Evolutionary conservation across 2,888 invertebrate species (phyloP), one percentile per base, ranked within the genome.

Genomic region (Drosophila atripex): DNA sequence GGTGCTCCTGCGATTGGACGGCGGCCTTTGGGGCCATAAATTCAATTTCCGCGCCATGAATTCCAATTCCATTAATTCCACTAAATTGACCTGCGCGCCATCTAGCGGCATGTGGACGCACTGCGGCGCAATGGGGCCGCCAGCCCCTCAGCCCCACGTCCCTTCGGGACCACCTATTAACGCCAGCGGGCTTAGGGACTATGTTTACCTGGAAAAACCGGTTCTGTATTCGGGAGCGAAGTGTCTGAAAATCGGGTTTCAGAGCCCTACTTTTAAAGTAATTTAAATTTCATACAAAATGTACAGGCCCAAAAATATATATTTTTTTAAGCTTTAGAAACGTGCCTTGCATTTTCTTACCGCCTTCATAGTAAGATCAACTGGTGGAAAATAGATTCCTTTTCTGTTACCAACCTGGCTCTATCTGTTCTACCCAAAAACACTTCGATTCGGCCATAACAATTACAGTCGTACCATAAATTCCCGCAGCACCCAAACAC

Each of bases 61-160:
- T 90, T 91, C 88, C 88, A 88, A 86, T 90, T 90, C 90, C 90
- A 91, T 91, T 91, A 91, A 89, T 91, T 91, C 91, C 91, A 90
- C 90, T 89, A 90, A 89, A 91, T 91, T 91, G 90, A 91, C 89
- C 90, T 77, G 78, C 75, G 77, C 75, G 77, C 76, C 83, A 73
- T 69, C 77, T 83, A 89, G 88, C 90, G 90, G 90, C 91, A 89
- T 89, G 88, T 78, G 88, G 87, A 82, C 86, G 86, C 75, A 82
- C 86, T 75, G 90, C 85, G 87, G 72, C 65, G 71, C 80, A 86
- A 77, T 75, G 74, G 65, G 75, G 60, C 57, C 55, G 38, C 9
- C 9, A 16, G 39, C 38, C 51, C 28, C 32, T n/a, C 18, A 14
- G 1, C 5, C 23, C 23, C 9, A 8, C 4, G 3, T 6, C 8